Percentiles rank a stretch among this genome's conserved stretches.
Conservation (phyloP, 2,113 vertebrate genomes). For the Laterallus jamaicensis region DNA sequence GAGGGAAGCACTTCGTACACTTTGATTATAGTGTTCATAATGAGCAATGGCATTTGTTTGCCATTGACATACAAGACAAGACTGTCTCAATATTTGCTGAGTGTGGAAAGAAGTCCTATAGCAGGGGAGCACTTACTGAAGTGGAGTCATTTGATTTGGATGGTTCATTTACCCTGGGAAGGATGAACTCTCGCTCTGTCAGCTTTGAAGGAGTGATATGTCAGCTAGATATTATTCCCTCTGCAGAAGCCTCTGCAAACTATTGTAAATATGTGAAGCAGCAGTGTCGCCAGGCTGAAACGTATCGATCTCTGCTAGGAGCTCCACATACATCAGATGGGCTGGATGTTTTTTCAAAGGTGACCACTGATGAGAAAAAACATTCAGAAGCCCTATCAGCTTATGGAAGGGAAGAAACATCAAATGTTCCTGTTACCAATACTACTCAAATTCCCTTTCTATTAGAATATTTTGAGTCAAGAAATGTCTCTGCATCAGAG, state of each 20-base stretch:
- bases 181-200: constrained; percentile 85
- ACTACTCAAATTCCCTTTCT: neutral
- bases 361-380: constrained; percentile 18
- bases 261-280: constrained; percentile 91
- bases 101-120: constrained; percentile 84
- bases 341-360: neutral
- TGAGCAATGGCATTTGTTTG: constrained; percentile 86
- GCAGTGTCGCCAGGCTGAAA: constrained; percentile 87
- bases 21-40: constrained; percentile 89
- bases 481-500: constrained; percentile 41
- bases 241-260: constrained; percentile 83
- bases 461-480: constrained; percentile 11
- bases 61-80: constrained; percentile 78
- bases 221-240: constrained; percentile 92
- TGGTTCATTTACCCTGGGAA: constrained; percentile 86
- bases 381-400: neutral
- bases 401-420: constrained; percentile 3
- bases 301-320: constrained; percentile 74
- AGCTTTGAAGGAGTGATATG: constrained; percentile 90
- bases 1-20: constrained; percentile 82
- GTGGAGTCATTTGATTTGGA: constrained; percentile 76
- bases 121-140: constrained; percentile 76
- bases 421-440: neutral
- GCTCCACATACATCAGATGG: neutral
- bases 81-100: constrained; percentile 83